Base-by-base conservation (phyloP, 2,797 vertebrate genomes). In the Bradypodion ventrale region DNA sequence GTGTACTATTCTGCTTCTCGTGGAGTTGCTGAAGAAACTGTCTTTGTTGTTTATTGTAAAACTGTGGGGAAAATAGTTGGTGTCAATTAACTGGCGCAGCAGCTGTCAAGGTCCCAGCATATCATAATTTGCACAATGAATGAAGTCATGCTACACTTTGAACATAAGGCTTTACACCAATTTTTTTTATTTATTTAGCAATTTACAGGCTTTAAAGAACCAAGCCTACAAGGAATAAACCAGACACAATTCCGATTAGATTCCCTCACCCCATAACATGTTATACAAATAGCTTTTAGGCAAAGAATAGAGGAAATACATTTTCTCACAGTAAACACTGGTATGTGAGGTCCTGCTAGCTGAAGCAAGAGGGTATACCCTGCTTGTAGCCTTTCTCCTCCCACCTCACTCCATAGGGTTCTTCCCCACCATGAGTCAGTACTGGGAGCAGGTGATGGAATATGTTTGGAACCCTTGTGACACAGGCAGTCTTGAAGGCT, bases 1-100 rank as follows among this genome's bases (percentile, higher is more conserved):
- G 93, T 99, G 98, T 29, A 99, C 98, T 49, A 99, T 99, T 90
- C 98, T 97, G 93, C 98, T 99, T 92, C 98, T 96, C 66, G 98
- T 99, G 44, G 99, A 99, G 89, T 99, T 99, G 94, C 98, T 99
- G 95, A 99, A 99, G 96, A 99, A 99, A 10, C 97, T 98, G 90
- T 98, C 96, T 93, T 97, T 98, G 93, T 98, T 99, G 97, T 97
- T 99, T 96, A 99, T 99, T 0, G 97, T 98, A 92, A 99, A 99
- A 89, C 99, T 99, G 93, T 92, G 66, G 85, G 90, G 83, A 95
- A 42, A 83, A 94, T 4, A 1, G 44, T 37, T 68, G 0, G 7
- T 1, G 44, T 75, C 87, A 42, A 56, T 95, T 88, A 95, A 86
- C 87, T 90, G 42, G 82, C 32, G 85, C 75, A 92, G 32, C 44